A percentile compares a stretch with the other conserved stretches of the same genome.
Evolutionary conservation across 2,113 vertebrate genomes (phyloP).

Genomic region (Microcebus tavaratra): DNA sequence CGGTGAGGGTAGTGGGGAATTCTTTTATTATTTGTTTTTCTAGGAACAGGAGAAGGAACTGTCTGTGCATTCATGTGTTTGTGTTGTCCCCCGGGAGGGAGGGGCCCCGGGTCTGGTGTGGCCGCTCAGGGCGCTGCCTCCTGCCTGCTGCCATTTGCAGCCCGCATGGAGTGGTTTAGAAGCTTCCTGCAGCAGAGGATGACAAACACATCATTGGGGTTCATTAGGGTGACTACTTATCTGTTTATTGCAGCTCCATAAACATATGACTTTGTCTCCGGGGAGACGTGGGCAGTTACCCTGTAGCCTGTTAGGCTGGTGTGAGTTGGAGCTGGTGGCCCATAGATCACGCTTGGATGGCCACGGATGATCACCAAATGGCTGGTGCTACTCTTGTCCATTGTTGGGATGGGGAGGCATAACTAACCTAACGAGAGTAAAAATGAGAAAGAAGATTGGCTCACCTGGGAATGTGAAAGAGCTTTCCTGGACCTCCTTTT

Average conservation of each 20-base stretch:
- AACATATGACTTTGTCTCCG: background rate
- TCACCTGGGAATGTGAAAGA: background rate
- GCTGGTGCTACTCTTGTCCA: background rate
- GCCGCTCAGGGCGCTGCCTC: background rate
- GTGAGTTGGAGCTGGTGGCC: background rate
- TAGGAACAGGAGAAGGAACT: conserved; percentile 59
- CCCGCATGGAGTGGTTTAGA: background rate
- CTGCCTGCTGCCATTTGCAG: background rate
- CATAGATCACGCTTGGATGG: background rate
- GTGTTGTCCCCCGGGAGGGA: background rate
- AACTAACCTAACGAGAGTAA: background rate
- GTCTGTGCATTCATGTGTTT: conserved; percentile 52
- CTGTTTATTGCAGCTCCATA: background rate
- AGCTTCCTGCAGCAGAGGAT: background rate
- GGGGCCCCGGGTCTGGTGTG: too few relatives aligned
- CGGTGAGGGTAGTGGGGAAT: background rate
- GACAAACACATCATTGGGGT: background rate
- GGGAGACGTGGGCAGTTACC: background rate
- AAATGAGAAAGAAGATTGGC: background rate
- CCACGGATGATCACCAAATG: background rate
- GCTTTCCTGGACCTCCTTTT: background rate
- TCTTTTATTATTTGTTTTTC: conserved; percentile 60
- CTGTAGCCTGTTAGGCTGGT: background rate
- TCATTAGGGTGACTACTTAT: background rate
- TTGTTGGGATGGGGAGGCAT: background rate